Evolutionary conservation across 1,140 invertebrate genomes (phyloP), one percentile per base, ranked within the genome.

Genomic region (Drosophila melanogaster): DNA sequence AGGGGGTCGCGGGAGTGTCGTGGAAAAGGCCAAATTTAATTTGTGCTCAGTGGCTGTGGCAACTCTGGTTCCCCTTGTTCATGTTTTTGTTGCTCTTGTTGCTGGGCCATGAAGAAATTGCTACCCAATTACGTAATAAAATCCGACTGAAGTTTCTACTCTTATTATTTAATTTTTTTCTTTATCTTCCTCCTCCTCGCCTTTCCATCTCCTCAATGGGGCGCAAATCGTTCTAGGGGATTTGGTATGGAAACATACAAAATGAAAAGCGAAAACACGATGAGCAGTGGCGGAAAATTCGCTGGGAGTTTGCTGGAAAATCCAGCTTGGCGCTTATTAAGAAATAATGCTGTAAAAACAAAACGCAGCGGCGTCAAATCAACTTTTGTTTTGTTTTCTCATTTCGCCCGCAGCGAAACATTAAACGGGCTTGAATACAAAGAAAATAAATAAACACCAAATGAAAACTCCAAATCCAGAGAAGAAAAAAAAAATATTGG

Each of bases 101-200:
- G 80, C 64, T 77, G 77, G 58, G 47, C 66, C 84, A 73, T 84
- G 84, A 86, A 89, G 77, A 89, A 89, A 89, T 89, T 89, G 84
- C 84, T 89, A 89, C 84, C 84, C 85, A 89, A 89, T 89, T 89
- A 89, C 85, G 84, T 89, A 89, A 89, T 89, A 84, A 89, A 89
- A 89, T 89, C 84, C 84, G 80, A 89, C 84, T 89, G 85, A 89
- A 89, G 84, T 89, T 89, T 67, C 72, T 89, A 58, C 84, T 80
- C 85, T 89, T 89, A 84, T 89, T 89, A 89, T 89, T 89, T 87
- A 87, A 87, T 87, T 87, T 87, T 87, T 80, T 87, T 83, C 73
- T 75, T 87, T 79, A 60, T 65, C 70, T 76, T 44, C 26, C 26
- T 37, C 14, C 22, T 43, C 24, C 10, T 11, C 4, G 5, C 10